Base-by-base conservation (phyloP, 2,113 vertebrate species). In the Varanus salvator region DNA sequence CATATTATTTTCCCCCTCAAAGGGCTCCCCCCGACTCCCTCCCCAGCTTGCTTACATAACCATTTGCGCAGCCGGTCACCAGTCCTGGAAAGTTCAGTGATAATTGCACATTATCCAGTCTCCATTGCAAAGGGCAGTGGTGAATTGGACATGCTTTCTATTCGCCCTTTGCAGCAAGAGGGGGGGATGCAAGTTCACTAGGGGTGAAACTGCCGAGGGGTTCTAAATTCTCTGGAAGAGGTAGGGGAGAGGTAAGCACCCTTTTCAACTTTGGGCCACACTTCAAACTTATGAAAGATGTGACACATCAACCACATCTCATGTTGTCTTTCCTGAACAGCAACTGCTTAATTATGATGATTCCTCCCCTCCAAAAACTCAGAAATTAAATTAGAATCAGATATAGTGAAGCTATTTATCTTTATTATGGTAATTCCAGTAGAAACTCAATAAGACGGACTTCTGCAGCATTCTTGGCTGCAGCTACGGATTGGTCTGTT, bases 11-110 rank as follows among this genome's bases (percentile, higher is more conserved):
- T 19, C 48, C 68, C 23, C 19, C n/a, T 29, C 8, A 23, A 74
- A 78, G 44, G 54, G n/a, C 54, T 69, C 72, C 64, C 60, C 38
- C 38, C 38, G 38, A 44, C 38, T 44, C 38, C 48, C 74, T 68
- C 25, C 72, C 21, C 23, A 2, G 17, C 50, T 85, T 89, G 48
- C 88, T 78, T 89, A 57, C 23, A 68, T 77, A 84, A 85, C 31
- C n/a, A 77, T 69, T 71, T 84, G 86, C n/a, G 60, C 76, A 86
- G 9, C 50, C 50, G 71, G 71, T 21, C n/a, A 6, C 60, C 71
- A 57, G 50, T 27, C 84, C 50, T 80, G 76, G 76, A 87, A 87
- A 87, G 75, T 87, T 89, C n/a, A 68, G 86, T 80, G 74, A 8
- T 84, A 84, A 76, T 82, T 82, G 80, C 57, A 68, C 72, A 76